Evolutionary conservation across 2,888 invertebrate genomes (phyloP).

Genomic region (Philopedon plagiatum): DNA sequence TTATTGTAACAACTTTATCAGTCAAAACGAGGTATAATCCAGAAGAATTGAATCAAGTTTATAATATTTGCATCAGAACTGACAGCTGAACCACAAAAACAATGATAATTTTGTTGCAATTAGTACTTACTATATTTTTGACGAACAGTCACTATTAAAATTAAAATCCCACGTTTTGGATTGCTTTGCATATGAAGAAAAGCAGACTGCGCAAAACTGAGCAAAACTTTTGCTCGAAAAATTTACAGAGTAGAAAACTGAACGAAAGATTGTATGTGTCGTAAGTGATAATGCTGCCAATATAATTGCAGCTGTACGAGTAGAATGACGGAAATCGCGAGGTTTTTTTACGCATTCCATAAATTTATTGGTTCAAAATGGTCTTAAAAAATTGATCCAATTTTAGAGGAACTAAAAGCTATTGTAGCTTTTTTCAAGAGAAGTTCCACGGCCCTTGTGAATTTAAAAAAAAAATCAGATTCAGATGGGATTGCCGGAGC

Average conservation of each 20-base stretch:
- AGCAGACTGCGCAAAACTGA: conserved; percentile 36
- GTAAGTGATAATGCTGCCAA: conserved; percentile 34
- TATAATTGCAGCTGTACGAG: conserved; percentile 26
- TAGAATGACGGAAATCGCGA: conserved; percentile 17
- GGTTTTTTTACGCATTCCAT: conserved; percentile 26
- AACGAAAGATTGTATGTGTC: conserved; percentile 30
- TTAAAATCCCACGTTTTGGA: background rate
- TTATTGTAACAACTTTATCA: conserved; percentile 7
- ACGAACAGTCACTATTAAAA: background rate
- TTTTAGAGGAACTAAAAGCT: conserved; percentile 20
- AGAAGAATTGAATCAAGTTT: background rate
- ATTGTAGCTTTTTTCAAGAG: conserved; percentile 48
- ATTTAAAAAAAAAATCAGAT: conserved; percentile 12
- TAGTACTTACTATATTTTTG: conserved; percentile 1
- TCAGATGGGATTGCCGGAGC: conserved; percentile 32
- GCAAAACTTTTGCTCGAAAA: conserved; percentile 10
- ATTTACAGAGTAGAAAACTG: conserved; percentile 10
- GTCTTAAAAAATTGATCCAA: conserved; percentile 6
- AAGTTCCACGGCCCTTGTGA: conserved; percentile 12
- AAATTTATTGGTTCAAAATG: conserved; percentile 21
- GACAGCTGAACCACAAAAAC: conserved; percentile 10
- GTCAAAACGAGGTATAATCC: background rate
- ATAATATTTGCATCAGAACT: conserved; percentile 9
- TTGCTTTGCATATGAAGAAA: conserved; percentile 7
- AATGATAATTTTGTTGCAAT: conserved; percentile 8